Conservation (phyloP, 2,888 invertebrate species). For the Rhagium mordax region DNA sequence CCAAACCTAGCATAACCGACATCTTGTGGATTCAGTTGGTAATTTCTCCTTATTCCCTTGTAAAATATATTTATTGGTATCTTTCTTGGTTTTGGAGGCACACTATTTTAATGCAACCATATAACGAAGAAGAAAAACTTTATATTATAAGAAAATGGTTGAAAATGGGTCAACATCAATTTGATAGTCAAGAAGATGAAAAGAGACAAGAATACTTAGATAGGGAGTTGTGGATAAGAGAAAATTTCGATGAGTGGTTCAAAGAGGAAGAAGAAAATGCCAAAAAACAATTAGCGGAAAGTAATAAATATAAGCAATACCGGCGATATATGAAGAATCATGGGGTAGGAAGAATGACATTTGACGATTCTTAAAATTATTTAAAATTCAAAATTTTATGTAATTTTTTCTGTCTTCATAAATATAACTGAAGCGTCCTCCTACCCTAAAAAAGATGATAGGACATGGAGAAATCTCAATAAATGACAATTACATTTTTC, state of each 20-base stretch:
- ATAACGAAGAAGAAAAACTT: constrained; percentile 86
- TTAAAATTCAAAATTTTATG: background rate
- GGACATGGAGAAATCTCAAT: background rate
- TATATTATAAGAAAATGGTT: constrained; percentile 87
- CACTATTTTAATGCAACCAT: constrained; percentile 81
- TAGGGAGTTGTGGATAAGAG: constrained; percentile 86
- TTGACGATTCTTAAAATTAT: constrained; percentile 81
- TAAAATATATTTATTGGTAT: constrained; percentile 82
- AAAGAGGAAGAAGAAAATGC: constrained; percentile 86
- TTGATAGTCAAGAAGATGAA: constrained; percentile 81
- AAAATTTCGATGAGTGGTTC: constrained; percentile 87
- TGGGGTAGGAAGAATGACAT: constrained; percentile 92
- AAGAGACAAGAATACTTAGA: constrained; percentile 83
- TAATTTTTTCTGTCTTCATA: background rate
- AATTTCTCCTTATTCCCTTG: constrained; percentile 83
- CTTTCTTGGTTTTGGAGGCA: constrained; percentile 87
- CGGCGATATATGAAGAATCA: constrained; percentile 92
- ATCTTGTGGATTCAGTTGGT: constrained; percentile 89
- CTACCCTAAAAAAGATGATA: background rate
- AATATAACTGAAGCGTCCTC: background rate
- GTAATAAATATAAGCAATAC: constrained; percentile 90
- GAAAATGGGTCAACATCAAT: constrained; percentile 81
- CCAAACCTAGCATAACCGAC: constrained; percentile 84
- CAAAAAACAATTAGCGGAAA: constrained; percentile 89
- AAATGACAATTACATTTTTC: background rate